Percentiles rank a stretch among this genome's conserved stretches.
phyloP scores from a whole-genome alignment of 2,888 invertebrate species.

The Parnassius glacialis region DNA sequence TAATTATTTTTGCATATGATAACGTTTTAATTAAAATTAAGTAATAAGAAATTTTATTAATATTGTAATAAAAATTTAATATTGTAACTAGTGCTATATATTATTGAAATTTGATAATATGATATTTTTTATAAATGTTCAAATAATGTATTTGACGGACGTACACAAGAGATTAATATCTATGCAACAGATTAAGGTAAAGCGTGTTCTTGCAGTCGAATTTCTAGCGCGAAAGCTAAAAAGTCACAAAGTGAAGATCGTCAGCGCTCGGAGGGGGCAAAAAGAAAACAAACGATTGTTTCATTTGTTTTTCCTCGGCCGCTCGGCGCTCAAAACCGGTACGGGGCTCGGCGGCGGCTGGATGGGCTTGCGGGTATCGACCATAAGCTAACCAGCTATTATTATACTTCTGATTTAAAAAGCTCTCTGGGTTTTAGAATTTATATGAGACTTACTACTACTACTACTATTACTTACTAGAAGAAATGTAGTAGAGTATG shows the following conservation, averaged over 20 bases:
- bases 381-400: conserved; percentile 45
- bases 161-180: conserved; percentile 20
- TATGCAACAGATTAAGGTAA: conserved; percentile 23
- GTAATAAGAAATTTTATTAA: too few species aligned
- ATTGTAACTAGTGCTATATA: too few species aligned
- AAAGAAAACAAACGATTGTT: conserved; percentile 61
- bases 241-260: conserved; percentile 46
- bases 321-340: conserved; percentile 57
- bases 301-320: conserved; percentile 69
- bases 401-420: conserved; percentile 39
- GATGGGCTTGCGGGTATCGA: conserved; percentile 60
- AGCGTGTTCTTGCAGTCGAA: conserved; percentile 25
- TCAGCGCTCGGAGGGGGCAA: conserved; percentile 42
- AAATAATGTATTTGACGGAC: conserved; percentile 4
- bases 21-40: too few species aligned
- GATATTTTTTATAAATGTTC: background rate
- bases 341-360: conserved; percentile 59
- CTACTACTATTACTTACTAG: background rate
- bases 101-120: too few species aligned
- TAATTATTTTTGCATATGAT: too few species aligned
- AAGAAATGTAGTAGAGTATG: too few species aligned
- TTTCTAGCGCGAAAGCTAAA: conserved; percentile 32
- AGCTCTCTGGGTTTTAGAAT: conserved; percentile 19
- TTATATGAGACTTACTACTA: background rate
- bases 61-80: too few species aligned